Conservation (phyloP, 1,140 invertebrate species). For the Drosophila guanche region DNA sequence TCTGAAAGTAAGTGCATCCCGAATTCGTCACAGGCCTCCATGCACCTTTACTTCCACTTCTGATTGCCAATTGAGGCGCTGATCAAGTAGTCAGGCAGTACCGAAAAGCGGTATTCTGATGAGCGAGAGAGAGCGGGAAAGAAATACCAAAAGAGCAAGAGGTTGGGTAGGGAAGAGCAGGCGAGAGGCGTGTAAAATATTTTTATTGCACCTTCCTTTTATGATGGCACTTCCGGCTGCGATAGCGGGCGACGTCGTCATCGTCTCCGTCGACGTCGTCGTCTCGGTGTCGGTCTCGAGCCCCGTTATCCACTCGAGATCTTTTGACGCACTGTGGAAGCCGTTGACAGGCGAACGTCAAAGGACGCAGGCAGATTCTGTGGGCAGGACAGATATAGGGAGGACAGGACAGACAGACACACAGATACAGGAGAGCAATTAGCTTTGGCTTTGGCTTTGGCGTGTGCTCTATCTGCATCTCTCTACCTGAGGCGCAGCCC, state of each 20-base stretch:
- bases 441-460: constrained; percentile 52
- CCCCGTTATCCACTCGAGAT: constrained; percentile 75
- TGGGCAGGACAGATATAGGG: constrained; percentile 5
- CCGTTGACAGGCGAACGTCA: constrained; percentile 51
- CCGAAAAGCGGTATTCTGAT: constrained; percentile 37
- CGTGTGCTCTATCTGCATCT: constrained; percentile 79
- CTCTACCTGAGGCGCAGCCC: constrained; percentile 37
- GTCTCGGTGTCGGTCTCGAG: not conserved
- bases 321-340: constrained; percentile 63
- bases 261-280: constrained; percentile 34
- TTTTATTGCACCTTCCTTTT: constrained; percentile 82
- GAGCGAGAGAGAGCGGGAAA: not conserved
- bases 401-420: not conserved
- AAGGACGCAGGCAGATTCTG: constrained; percentile 9
- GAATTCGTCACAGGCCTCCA: constrained; percentile 22
- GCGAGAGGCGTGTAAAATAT: constrained; percentile 71
- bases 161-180: constrained; percentile 19
- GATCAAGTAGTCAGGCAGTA: constrained; percentile 43
- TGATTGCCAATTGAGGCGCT: constrained; percentile 27
- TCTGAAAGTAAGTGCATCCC: not conserved
- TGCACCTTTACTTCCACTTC: constrained; percentile 6
- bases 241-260: constrained; percentile 59
- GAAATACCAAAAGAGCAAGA: not conserved
- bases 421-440: constrained; percentile 49
- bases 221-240: constrained; percentile 79